phyloP scores from a whole-genome alignment of 2,113 vertebrate species.

The Phodopus roborovskii region DNA sequence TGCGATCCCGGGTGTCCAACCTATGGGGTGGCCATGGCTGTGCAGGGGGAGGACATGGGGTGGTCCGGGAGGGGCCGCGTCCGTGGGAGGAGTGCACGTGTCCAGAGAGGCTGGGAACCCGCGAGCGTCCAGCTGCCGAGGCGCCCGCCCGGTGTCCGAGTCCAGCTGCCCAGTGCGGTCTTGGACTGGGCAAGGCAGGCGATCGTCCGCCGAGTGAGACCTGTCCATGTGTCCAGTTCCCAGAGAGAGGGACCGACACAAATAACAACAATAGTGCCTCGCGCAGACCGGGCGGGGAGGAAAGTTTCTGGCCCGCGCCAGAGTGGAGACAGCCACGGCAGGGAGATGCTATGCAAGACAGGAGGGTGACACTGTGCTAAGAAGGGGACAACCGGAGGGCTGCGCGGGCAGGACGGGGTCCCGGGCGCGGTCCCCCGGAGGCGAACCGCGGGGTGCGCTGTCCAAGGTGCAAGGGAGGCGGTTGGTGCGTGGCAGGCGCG shows the following conservation, averaged over 20 bases:
- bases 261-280: constrained; percentile 54
- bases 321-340: not conserved
- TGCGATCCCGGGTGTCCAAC: constrained; percentile 74
- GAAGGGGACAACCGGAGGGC: not conserved
- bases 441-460: constrained; percentile 62
- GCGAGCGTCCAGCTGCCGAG: not conserved
- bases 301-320: constrained; percentile 71
- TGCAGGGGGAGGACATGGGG: constrained; percentile 56
- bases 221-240: constrained; percentile 25
- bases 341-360: not conserved
- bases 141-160: not conserved
- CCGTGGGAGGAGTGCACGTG: constrained; percentile 79
- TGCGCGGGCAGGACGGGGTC: not conserved
- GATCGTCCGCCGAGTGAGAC: not conserved
- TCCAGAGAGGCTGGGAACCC: constrained; percentile 47
- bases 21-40: constrained; percentile 72
- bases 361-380: not conserved
- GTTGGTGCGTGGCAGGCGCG: not conserved
- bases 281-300: not conserved
- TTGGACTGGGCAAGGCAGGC: not conserved
- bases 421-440: not conserved
- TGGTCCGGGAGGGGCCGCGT: constrained; percentile 71
- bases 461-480: constrained; percentile 72
- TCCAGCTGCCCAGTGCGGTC: not conserved
- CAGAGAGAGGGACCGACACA: not conserved